These are phyloP conservation scores for Odontophorus gujanensis DNA, from an alignment of 2,113 vertebrate species.

Conservation along the genomic window DNA sequence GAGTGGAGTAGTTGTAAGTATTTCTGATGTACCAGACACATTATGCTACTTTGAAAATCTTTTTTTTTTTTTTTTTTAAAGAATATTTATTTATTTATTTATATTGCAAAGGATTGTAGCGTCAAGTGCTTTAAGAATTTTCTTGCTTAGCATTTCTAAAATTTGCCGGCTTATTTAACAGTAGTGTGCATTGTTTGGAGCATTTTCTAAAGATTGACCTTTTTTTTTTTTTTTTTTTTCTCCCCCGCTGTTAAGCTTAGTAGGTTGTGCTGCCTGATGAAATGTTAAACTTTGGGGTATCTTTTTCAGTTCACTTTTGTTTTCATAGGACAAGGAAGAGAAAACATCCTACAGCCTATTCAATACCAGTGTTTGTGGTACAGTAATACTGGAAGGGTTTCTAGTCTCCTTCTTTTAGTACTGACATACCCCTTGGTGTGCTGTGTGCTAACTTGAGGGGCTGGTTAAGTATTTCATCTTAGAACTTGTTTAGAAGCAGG, in stretches of 20 bases:
- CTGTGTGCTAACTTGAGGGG: background rate
- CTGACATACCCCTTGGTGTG: background rate
- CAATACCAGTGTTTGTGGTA: background rate
- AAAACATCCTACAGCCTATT: background rate
- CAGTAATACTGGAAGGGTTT: background rate
- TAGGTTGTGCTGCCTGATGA: background rate
- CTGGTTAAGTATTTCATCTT: slow-evolving; percentile 3
- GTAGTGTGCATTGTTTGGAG: background rate
- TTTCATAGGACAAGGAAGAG: background rate
- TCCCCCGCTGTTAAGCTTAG: background rate
- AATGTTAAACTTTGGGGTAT: background rate
- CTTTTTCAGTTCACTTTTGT: background rate
- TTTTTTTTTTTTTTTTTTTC: background rate
- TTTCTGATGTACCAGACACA: background rate
- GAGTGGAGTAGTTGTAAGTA: slow-evolving; percentile 90
- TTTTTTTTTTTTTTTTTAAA: background rate
- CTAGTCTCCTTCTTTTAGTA: background rate
- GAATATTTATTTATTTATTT: background rate
- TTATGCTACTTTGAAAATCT: slow-evolving; percentile 6
- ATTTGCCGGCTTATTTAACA: background rate
- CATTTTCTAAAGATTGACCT: background rate
- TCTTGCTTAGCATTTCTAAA: background rate
- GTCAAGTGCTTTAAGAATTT: background rate
- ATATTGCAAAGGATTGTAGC: background rate
- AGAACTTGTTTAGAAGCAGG: background rate